Evolutionary conservation across 1,140 invertebrate genomes (phyloP).

Genomic region (Panagrolaimus sp.): DNA sequence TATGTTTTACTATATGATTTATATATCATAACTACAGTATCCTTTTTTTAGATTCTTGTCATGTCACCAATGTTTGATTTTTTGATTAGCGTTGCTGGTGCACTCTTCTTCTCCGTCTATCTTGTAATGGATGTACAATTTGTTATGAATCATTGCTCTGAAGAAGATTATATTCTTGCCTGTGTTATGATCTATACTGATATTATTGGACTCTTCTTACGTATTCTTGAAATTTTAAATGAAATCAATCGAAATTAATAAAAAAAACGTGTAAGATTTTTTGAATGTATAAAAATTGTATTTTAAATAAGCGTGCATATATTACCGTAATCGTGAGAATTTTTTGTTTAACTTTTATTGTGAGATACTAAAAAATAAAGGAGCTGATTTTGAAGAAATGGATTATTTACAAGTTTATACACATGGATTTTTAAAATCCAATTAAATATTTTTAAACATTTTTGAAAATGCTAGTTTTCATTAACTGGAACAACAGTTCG

Average conservation of each 20-base stretch:
- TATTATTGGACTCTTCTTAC: constrained; percentile 62
- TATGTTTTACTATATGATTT: constrained; percentile 22
- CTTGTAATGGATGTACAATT: constrained; percentile 62
- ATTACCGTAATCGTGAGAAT: too few species aligned
- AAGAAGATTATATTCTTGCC: constrained; percentile 61
- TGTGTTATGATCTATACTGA: constrained; percentile 62
- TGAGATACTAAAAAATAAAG: too few species aligned
- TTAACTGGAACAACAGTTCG: too few species aligned
- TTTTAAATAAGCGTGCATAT: not conserved
- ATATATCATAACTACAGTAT: not conserved
- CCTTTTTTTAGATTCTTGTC: constrained; percentile 59
- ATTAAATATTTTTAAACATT: too few species aligned
- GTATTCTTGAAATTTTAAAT: constrained; percentile 58
- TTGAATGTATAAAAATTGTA: not conserved
- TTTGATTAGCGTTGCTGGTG: constrained; percentile 59
- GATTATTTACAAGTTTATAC: too few species aligned
- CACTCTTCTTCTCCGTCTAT: constrained; percentile 61
- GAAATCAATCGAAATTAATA: constrained; percentile 54
- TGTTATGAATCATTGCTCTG: constrained; percentile 61
- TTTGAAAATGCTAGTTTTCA: too few species aligned
- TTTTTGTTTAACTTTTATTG: too few species aligned
- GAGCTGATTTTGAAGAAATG: too few species aligned
- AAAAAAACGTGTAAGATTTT: not conserved
- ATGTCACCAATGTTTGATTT: constrained; percentile 59
- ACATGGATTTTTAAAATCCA: too few species aligned